These are phyloP conservation scores for Melitaea athalia DNA, from an alignment of 2,888 invertebrate genomes.

Conservation along the genomic window DNA sequence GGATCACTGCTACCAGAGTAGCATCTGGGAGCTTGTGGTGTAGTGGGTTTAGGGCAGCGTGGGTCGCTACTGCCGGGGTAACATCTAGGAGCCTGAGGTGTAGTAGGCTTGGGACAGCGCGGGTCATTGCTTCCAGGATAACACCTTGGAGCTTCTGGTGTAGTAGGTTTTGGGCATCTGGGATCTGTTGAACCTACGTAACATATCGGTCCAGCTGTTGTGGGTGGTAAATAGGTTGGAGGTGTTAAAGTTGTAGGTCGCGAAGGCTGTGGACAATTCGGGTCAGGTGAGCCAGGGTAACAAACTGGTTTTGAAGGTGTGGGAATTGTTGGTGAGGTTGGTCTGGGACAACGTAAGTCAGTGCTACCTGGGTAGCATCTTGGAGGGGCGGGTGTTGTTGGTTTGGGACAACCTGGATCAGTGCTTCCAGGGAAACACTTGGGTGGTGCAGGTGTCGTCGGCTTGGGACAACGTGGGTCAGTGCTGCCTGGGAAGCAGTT, in stretches of 20 bases:
- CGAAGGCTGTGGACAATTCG: constrained; percentile 46
- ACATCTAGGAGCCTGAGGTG: constrained; percentile 46
- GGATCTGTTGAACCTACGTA: constrained; percentile 42
- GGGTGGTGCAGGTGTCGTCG: constrained; percentile 33
- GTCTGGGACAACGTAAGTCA: constrained; percentile 42
- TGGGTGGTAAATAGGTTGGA: constrained; percentile 47
- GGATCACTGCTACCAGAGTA: constrained; percentile 52
- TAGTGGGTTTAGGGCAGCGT: constrained; percentile 46
- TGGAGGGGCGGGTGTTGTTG: constrained; percentile 42
- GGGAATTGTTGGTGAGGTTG: constrained; percentile 43
- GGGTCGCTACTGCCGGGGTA: constrained; percentile 46
- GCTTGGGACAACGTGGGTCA: constrained; percentile 47
- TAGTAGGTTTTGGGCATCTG: constrained; percentile 44
- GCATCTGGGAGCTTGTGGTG: constrained; percentile 45
- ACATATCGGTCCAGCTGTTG: constrained; percentile 35
- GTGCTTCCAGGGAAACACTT: constrained; percentile 45
- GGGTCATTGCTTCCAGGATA: constrained; percentile 43
- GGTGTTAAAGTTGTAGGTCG: constrained; percentile 42
- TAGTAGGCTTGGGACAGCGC: constrained; percentile 46
- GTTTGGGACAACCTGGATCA: constrained; percentile 49
- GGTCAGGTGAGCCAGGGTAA: constrained; percentile 46
- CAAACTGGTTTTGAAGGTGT: constrained; percentile 45
- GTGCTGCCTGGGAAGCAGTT: constrained; percentile 49
- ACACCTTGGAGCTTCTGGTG: constrained; percentile 44
- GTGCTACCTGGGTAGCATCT: constrained; percentile 43